Evolutionary conservation across 2,888 invertebrate genomes (phyloP).

Genomic region (Acrobasis consociella): DNA sequence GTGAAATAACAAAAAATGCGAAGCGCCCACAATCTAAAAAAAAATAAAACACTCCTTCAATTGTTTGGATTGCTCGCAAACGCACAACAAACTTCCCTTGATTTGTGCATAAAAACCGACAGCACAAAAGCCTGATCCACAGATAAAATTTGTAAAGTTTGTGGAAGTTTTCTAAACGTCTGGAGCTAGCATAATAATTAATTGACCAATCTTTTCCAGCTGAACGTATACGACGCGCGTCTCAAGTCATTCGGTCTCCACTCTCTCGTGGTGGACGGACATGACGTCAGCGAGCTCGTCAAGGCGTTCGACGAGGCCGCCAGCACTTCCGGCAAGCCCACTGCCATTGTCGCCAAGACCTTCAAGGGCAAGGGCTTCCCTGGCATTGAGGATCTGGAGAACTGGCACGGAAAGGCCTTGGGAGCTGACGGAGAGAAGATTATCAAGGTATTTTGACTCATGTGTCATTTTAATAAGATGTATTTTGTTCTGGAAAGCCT

Average conservation of each 20-base stretch:
- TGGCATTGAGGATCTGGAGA: slow-evolving; percentile 95
- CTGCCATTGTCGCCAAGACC: slow-evolving; percentile 97
- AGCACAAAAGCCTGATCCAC: too few relatives aligned
- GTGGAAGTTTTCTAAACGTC: too few relatives aligned
- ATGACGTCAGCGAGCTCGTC: slow-evolving; percentile 94
- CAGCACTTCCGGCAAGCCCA: slow-evolving; percentile 90
- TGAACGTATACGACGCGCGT: slow-evolving; percentile 92
- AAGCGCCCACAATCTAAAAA: too few relatives aligned
- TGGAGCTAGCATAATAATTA: too few relatives aligned
- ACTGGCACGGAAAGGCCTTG: slow-evolving; percentile 99
- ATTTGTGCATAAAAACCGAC: too few relatives aligned
- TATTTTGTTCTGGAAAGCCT: background rate
- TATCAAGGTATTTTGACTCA: slow-evolving; percentile 66
- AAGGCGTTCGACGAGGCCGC: slow-evolving; percentile 94
- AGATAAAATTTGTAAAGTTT: too few relatives aligned
- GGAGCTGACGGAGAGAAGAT: slow-evolving; percentile 90
- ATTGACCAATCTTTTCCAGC: slow-evolving; percentile 45
- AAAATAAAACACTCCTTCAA: too few relatives aligned
- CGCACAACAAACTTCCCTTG: too few relatives aligned
- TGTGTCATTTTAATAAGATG: background rate
- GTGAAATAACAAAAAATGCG: too few relatives aligned
- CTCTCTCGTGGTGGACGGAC: slow-evolving; percentile 97
- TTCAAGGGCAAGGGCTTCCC: slow-evolving; percentile 96
- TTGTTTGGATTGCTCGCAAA: too few relatives aligned
- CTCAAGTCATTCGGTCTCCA: slow-evolving; percentile 96